Evolutionary conservation across 1,140 invertebrate genomes (phyloP), one percentile per base, ranked within the genome.

Genomic region (Psix sp.): DNA sequence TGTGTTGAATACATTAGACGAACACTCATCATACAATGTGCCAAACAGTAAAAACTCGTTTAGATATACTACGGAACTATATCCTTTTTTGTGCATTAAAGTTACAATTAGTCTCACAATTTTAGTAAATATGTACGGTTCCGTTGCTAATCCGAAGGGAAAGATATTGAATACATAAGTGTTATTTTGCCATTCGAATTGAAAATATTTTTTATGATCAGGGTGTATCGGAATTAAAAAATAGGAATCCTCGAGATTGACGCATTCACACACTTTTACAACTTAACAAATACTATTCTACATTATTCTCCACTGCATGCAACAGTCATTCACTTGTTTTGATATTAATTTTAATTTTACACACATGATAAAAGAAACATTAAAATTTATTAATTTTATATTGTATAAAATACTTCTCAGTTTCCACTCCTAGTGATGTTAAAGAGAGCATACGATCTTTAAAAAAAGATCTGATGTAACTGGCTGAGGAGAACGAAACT

Each of bases 1-100:
- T 24, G 52, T 67, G 3, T 1, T 3, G 3, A 18, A 20, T 21
- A 67, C 7, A 24, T 49, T 57, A 2, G 14, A 3, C 3, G 14
- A 0, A 26, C 45, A 51, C 35, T 48, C 52, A 18, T 14, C 3
- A 13, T 33, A 4, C 3, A 14, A 40, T 26, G 36, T 18, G 2
- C 62, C 48, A 7, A 67, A 18, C 5, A 67, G 10, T 33, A 67
- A 26, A 16, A 56, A 18, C 33, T 67, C 62, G 13, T 67, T 51
- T 26, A 67, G 13, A 15, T 66, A 54, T 18, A 54, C 20, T 5
- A 46, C 42, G 1, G 48, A 65, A 6, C 18, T 11, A 26, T 21
- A 51, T 15, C 46, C 59, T 6, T 31, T 1, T 29, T 36, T 15
- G n/a, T 33, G 13, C 5, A 51, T 14, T 11, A 2, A 21, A 21